Evolutionary conservation across 2,797 vertebrate genomes (phyloP).

Genomic region (Pseudochirops corinnae): DNA sequence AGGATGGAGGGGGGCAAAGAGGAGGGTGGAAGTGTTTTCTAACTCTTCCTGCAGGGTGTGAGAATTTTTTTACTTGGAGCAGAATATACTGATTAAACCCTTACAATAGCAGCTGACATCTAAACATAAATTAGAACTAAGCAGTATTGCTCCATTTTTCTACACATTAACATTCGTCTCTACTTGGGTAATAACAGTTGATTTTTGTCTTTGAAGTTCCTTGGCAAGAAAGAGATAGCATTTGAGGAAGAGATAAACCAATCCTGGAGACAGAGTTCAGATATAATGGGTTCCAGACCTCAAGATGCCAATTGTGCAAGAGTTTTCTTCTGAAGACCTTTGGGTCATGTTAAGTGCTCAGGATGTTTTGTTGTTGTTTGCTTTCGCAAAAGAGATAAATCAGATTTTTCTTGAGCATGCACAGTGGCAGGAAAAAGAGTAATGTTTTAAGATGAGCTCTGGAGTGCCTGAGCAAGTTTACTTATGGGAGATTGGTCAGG

Average conservation of each 20-base stretch:
- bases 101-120: background rate
- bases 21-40: background rate
- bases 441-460: constrained; percentile 67
- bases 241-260: constrained; percentile 62
- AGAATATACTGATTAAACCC: background rate
- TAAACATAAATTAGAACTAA: constrained; percentile 8
- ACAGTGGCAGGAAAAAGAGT: constrained; percentile 48
- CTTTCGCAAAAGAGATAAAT: constrained; percentile 67
- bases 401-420: constrained; percentile 58
- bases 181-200: constrained; percentile 24
- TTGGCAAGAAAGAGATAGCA: constrained; percentile 43
- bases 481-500: background rate
- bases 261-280: constrained; percentile 22
- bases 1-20: background rate
- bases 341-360: constrained; percentile 11
- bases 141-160: constrained; percentile 31
- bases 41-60: background rate
- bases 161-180: constrained; percentile 56
- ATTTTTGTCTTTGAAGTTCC: constrained; percentile 61
- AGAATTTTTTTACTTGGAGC: constrained; percentile 37
- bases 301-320: background rate
- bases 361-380: constrained; percentile 18
- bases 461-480: background rate
- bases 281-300: constrained; percentile 59
- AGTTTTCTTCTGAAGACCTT: constrained; percentile 55